These are phyloP conservation scores for Hemibagrus guttatus DNA, from an alignment of 2,797 vertebrate species.

Conservation along the genomic window DNA sequence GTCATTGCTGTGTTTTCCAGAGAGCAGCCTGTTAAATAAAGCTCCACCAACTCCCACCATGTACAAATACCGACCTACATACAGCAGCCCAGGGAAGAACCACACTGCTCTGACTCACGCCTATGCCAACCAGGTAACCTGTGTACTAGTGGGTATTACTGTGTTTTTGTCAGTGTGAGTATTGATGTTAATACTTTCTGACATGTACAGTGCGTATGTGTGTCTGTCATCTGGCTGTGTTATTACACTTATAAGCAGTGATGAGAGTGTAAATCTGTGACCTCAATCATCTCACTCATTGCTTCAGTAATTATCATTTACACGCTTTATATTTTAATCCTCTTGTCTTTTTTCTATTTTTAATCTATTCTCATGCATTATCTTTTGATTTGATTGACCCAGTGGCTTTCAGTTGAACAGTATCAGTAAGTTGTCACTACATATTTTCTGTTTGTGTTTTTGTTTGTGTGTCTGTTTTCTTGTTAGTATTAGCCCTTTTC, in stretches of 20 bases:
- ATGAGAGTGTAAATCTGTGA: slow-evolving; percentile 17
- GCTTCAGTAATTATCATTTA: slow-evolving; percentile 26
- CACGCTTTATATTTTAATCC: slow-evolving; percentile 53
- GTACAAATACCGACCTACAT: slow-evolving; percentile 93
- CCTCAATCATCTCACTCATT: slow-evolving; percentile 17
- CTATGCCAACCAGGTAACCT: slow-evolving; percentile 80
- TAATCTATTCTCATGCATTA: slow-evolving; percentile 60
- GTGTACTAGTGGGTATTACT: background rate
- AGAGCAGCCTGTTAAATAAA: slow-evolving; percentile 86
- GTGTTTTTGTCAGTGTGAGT: slow-evolving; percentile 18
- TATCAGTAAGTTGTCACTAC: slow-evolving; percentile 76
- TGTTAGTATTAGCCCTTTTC: slow-evolving; percentile 8
- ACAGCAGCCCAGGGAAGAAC: slow-evolving; percentile 86
- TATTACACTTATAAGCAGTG: background rate
- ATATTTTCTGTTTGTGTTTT: slow-evolving; percentile 22
- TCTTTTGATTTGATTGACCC: slow-evolving; percentile 70
- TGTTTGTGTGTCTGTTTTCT: slow-evolving; percentile 14
- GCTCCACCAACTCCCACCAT: slow-evolving; percentile 94
- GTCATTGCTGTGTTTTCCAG: slow-evolving; percentile 64
- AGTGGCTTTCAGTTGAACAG: slow-evolving; percentile 80
- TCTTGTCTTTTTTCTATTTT: slow-evolving; percentile 60
- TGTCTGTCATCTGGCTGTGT: background rate
- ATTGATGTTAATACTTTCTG: background rate
- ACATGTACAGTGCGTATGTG: background rate
- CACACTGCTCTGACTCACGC: slow-evolving; percentile 82